Evolutionary conservation across 1,140 invertebrate species (phyloP).

Genomic region (Formica selysi): DNA sequence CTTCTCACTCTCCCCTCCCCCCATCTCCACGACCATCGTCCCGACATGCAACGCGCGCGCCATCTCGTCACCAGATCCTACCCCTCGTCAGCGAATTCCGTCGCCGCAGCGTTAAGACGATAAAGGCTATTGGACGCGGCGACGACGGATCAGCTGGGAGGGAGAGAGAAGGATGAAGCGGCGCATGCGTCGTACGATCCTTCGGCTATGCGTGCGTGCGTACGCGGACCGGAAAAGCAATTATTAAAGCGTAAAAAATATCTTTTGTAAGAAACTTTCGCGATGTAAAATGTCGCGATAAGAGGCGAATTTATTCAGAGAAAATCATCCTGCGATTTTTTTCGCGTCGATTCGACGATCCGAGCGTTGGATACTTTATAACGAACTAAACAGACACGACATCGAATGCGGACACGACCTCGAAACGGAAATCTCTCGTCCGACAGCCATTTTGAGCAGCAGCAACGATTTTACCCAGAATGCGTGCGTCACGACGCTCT

Average conservation of each 20-base stretch:
- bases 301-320: background rate
- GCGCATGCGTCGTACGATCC: background rate
- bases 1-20: slow-evolving; percentile 73
- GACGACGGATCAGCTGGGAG: background rate
- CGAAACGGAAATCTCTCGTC: slow-evolving; percentile 65
- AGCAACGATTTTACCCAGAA: slow-evolving; percentile 78
- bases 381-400: background rate
- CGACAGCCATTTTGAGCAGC: slow-evolving; percentile 78
- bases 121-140: background rate
- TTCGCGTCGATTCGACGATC: background rate
- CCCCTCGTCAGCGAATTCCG: background rate
- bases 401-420: background rate
- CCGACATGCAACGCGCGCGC: slow-evolving; percentile 78
- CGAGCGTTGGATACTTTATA: too few species aligned
- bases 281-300: background rate
- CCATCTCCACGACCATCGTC: slow-evolving; percentile 45
- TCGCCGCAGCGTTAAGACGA: background rate
- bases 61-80: slow-evolving; percentile 18
- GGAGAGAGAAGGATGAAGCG: too few species aligned
- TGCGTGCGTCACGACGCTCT: slow-evolving; percentile 67
- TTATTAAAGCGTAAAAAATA: background rate
- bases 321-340: slow-evolving; percentile 3
- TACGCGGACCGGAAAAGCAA: slow-evolving; percentile 6
- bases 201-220: background rate
- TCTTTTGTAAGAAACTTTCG: background rate